Conservation (phyloP, 2,888 invertebrate species). For the Dicyrtomina minuta region DNA sequence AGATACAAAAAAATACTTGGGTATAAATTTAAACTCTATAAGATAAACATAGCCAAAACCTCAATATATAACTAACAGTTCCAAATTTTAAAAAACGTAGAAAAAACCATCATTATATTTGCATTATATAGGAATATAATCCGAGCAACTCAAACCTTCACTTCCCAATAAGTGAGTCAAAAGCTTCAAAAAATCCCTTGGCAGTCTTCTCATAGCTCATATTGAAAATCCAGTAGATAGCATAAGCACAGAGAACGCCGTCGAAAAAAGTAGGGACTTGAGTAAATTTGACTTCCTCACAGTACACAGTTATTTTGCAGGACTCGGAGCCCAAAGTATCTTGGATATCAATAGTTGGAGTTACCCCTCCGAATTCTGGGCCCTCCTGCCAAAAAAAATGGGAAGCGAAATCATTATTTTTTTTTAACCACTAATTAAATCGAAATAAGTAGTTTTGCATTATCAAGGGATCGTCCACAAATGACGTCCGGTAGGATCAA, state of each 20-base stretch:
- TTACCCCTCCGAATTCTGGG: background rate
- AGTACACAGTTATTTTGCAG: conserved; percentile 12
- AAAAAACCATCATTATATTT: too few relatives aligned
- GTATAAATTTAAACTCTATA: too few relatives aligned
- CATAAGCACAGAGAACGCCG: conserved; percentile 5
- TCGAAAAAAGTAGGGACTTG: conserved; percentile 14
- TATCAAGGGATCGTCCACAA: too few relatives aligned
- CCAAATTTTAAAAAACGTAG: too few relatives aligned
- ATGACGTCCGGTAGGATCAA: too few relatives aligned
- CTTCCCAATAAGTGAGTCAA: too few relatives aligned
- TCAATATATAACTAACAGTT: too few relatives aligned
- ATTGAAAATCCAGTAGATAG: conserved; percentile 21
- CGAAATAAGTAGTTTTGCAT: too few relatives aligned
- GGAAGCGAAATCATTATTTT: background rate
- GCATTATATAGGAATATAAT: too few relatives aligned
- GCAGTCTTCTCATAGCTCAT: background rate
- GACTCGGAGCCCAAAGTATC: background rate
- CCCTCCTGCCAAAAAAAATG: background rate
- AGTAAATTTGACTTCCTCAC: background rate
- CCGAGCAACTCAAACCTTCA: too few relatives aligned
- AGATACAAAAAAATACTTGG: too few relatives aligned
- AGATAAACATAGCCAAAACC: conserved; percentile 6
- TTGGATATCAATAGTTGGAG: conserved; percentile 15
- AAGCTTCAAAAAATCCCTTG: background rate
- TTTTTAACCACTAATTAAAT: too few relatives aligned